phyloP scores from a whole-genome alignment of 2,797 vertebrate species.

The Synanceia verrucosa region DNA sequence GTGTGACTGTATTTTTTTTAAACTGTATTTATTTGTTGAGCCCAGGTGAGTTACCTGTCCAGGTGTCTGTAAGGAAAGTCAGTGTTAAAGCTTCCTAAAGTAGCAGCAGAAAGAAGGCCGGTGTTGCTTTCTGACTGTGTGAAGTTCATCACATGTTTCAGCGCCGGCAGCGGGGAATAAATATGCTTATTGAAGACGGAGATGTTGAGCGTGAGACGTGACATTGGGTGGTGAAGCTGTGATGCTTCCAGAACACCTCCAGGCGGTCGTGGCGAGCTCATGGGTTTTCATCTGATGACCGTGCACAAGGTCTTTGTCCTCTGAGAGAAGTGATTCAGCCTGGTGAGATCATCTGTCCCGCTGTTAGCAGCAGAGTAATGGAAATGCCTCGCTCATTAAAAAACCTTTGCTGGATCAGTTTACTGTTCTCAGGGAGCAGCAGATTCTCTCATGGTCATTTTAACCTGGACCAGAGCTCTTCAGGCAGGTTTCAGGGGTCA shows the following conservation, averaged over 20 bases:
- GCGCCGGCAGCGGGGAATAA: constrained; percentile 15
- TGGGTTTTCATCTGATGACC: neutral
- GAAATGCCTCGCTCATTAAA: constrained; percentile 16
- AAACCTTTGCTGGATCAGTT: constrained; percentile 30
- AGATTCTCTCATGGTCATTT: too few relatives aligned
- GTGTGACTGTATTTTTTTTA: too few relatives aligned
- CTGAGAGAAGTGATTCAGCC: constrained; percentile 6
- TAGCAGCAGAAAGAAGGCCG: neutral
- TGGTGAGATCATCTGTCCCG: constrained; percentile 18
- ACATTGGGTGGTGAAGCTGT: neutral
- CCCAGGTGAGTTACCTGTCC: neutral
- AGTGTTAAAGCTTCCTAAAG: neutral
- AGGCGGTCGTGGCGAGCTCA: constrained; percentile 1
- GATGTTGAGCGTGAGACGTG: constrained; percentile 1
- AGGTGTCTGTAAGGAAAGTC: neutral
- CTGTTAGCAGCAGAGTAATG: constrained; percentile 8
- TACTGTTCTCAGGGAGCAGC: constrained; percentile 35
- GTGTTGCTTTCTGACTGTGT: neutral
- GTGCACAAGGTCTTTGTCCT: constrained; percentile 17
- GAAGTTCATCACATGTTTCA: constrained; percentile 29
- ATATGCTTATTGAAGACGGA: constrained; percentile 21
- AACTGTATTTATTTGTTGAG: too few relatives aligned
- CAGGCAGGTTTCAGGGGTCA: too few relatives aligned
- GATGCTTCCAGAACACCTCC: constrained; percentile 15
- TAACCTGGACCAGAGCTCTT: too few relatives aligned